Evolutionary conservation across 2,797 vertebrate species (phyloP), one percentile per base, ranked within the genome.

Genomic region (Bradypus variegatus): DNA sequence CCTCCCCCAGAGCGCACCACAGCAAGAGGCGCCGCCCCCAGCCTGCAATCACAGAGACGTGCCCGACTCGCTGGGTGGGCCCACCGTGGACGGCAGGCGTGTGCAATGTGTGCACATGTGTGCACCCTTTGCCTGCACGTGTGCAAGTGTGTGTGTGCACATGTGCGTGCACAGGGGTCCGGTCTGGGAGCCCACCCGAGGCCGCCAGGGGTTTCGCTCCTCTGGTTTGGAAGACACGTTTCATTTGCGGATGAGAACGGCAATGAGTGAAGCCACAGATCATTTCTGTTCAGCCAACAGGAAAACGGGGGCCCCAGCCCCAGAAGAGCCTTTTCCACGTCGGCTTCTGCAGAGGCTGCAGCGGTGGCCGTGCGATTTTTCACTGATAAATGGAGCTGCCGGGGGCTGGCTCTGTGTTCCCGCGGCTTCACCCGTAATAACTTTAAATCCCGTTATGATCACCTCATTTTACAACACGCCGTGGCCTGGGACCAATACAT

Each of bases 381-480:
- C 91, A 90, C 70, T 31, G 5, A 75, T 94, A 95, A 97, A 95
- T 91, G 95, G 93, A 96, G 93, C 92, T 77, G 72, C 88, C 92
- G 89, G 80, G 82, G 86, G 84, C 91, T 86, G 69, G 41, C 86
- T 84, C 62, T 41, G 70, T 0, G 16, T 84, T 79, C 33, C 91
- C 70, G 75, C 16, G 64, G 83, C 90, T 93, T 95, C 91, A 4
- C 78, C 91, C n/a, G 3, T 84, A 95, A 94, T 92, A 94, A 96
- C 90, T 96, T 94, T 89, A 94, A 96, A 95, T 94, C 94, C 91
- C 90, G 94, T 96, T 95, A 95, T 80, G 89, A 88, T 95, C 27
- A 73, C 88, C 93, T 95, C 90, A 65, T 95, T 95, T 95, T 84
- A 95, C 92, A 94, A 33, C 50, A 21, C 33, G 60, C 95, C 92